Evolutionary conservation across 2,113 vertebrate species (phyloP).

Genomic region (Apodemus sylvaticus): DNA sequence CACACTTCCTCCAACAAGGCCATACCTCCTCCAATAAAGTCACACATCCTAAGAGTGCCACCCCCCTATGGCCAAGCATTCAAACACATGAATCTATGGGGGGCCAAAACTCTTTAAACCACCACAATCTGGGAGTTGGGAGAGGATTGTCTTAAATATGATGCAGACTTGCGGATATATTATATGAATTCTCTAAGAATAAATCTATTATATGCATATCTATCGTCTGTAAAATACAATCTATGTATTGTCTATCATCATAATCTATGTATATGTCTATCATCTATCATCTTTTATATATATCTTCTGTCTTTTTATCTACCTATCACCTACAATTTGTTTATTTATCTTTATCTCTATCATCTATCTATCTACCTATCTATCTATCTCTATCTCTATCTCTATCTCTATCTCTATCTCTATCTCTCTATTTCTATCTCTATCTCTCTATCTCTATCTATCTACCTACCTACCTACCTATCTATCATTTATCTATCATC

Average conservation of each 20-base stretch:
- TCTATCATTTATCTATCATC: background rate
- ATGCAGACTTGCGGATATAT: background rate
- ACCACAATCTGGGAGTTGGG: background rate
- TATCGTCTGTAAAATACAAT: too few relatives aligned
- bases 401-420: too few relatives aligned
- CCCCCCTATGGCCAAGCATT: too few relatives aligned
- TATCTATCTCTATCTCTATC: too few relatives aligned
- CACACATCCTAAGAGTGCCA: too few relatives aligned
- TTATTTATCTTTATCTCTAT: too few relatives aligned
- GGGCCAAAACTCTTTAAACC: too few relatives aligned
- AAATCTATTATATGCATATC: background rate
- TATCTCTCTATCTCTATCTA: background rate
- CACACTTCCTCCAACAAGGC: too few relatives aligned
- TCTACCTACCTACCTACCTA: background rate
- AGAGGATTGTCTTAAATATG: background rate
- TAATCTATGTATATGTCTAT: background rate
- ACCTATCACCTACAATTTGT: background rate
- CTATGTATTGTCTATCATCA: background rate
- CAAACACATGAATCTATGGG: too few relatives aligned
- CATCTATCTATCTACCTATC: background rate
- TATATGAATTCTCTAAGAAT: background rate
- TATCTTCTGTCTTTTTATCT: background rate
- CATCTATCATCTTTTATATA: background rate
- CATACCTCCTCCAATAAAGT: too few relatives aligned
- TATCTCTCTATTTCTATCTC: too few relatives aligned